Evolutionary conservation across 2,888 invertebrate genomes (phyloP), one percentile per base, ranked within the genome.

Genomic region (Phlogophora meticulosa): DNA sequence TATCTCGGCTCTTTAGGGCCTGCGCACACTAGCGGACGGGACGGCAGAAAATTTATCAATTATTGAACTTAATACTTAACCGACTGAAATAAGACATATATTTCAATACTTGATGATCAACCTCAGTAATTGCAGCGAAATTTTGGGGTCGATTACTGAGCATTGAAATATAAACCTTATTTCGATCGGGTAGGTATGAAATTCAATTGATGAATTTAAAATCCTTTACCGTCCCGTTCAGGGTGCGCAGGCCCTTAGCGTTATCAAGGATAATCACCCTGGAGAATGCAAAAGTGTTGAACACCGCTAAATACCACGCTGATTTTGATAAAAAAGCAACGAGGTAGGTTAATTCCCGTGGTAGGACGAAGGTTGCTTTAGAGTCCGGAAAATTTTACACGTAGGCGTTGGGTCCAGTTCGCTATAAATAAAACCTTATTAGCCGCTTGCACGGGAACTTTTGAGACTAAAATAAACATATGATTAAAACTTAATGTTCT

Each of bases 381-480:
- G 0, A 10, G 13, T 15, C 13, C 11, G 7, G 20, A 45, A 49
- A n/a, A 28, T 15, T 22, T 11, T 17, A 1, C 15, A 34, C 7
- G 56, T 55, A 38, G 45, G 38, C 38, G 68, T 38, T 10, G 3
- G 22, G 10, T 15, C 15, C 11, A 32, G 1, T 1, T n/a, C 28
- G n/a, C 36, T 15, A 53, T 24, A 67, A 55, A 65, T 67, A 65
- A 24, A 67, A 67, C 0, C 1, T 43, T 36, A 38, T 56, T 40
- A 46, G 11, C 22, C 0, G 5, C 32, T 67, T 46, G 17, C 28
- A 11, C 17, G 5, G 11, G 1, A 20, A 20, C 4, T 10, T 52
- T 20, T 15, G 3, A 2, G 1, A 17, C 32, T n/a, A 13, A 38
- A 38, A 63, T 46, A 32, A 28, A 43, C 24, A 28, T 7, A 20